Evolutionary conservation across 1,140 invertebrate genomes (phyloP).

Genomic region (Ctenoplectra terminalis): DNA sequence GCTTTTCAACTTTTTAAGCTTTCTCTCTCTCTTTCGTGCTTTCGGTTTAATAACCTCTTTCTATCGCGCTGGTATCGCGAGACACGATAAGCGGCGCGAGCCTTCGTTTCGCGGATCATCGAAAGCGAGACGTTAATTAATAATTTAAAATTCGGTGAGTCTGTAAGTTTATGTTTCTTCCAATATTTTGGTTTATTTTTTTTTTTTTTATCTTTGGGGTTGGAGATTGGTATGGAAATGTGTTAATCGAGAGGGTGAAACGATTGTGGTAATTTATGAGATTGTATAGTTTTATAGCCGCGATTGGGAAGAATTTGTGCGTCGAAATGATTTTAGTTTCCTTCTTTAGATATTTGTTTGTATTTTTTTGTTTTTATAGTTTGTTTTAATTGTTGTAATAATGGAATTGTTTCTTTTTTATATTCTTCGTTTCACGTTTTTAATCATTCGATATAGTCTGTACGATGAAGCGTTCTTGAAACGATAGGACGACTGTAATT

Average conservation of each 20-base stretch:
- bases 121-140: slow-evolving; percentile 11
- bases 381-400: too few relatives aligned
- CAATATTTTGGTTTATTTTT: neutral
- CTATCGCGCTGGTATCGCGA: slow-evolving; percentile 20
- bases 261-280: neutral
- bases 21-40: neutral
- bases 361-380: too few relatives aligned
- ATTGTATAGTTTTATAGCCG: neutral
- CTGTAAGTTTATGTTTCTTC: neutral
- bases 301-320: too few relatives aligned
- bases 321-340: too few relatives aligned
- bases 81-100: neutral
- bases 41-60: slow-evolving; percentile 50
- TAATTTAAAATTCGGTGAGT: neutral
- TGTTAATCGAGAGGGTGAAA: neutral
- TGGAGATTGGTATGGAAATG: neutral
- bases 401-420: too few relatives aligned
- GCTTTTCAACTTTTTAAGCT: neutral
- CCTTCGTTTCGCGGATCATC: neutral
- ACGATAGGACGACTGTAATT: too few relatives aligned
- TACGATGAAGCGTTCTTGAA: too few relatives aligned
- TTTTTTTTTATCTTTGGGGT: neutral
- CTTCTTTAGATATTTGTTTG: too few relatives aligned
- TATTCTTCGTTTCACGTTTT: too few relatives aligned
- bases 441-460: too few relatives aligned